Conservation (phyloP, 1,140 invertebrate genomes). For the honey bee (Apis mellifera) region Amel_HAv3.1 CM009935.2:3476501-3477000, state of each 20-base stretch:
- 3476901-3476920: background rate
- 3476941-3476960: background rate
- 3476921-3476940: background rate
- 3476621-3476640: background rate
- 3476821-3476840: background rate
- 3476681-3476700: conserved; percentile 55
- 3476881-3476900: too few relatives aligned
- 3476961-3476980: background rate
- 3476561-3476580: background rate
- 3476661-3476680: conserved; percentile 58
- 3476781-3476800: background rate
- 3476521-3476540: background rate
- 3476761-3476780: conserved; percentile 3
- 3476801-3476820: background rate
- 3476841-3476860: background rate
- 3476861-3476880: background rate
- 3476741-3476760: too few relatives aligned
- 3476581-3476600: conserved; percentile 18
- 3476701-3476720: conserved; percentile 46
- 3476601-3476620: conserved; percentile 2
- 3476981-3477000: conserved; percentile 3
- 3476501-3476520: conserved; percentile 39
- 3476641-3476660: conserved; percentile 60
- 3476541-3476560: too few relatives aligned
- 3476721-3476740: conserved; percentile 25